These are phyloP conservation scores for Huso huso DNA, from an alignment of 2,797 vertebrate genomes.

Conservation along the genomic window DNA sequence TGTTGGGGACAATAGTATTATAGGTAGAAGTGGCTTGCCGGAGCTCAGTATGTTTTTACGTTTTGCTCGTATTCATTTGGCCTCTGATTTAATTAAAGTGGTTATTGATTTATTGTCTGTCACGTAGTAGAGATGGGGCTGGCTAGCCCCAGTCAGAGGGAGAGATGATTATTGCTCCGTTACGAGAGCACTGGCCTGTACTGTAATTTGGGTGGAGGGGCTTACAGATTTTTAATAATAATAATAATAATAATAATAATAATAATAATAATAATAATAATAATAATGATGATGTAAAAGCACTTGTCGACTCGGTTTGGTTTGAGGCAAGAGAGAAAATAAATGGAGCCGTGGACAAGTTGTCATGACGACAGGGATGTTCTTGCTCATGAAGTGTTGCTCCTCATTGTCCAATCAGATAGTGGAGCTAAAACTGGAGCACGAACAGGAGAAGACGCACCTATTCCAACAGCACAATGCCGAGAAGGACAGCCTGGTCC, in stretches of 20 bases:
- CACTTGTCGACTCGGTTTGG: constrained; percentile 55
- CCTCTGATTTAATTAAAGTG: constrained; percentile 21
- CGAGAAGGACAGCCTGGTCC: constrained; percentile 87
- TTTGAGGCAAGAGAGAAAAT: constrained; percentile 54
- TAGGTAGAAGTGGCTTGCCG: neutral
- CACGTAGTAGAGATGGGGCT: constrained; percentile 55
- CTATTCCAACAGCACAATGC: constrained; percentile 87
- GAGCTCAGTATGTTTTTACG: constrained; percentile 15
- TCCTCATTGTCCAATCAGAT: constrained; percentile 98
- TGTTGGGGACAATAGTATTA: constrained; percentile 17
- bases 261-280: constrained; percentile 28
- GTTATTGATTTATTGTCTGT: constrained; percentile 40
- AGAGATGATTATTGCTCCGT: constrained; percentile 40
- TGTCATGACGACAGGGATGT: constrained; percentile 98
- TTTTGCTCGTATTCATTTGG: constrained; percentile 9
- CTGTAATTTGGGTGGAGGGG: too few relatives aligned
- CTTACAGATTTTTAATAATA: too few relatives aligned
- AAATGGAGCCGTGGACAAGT: constrained; percentile 79
- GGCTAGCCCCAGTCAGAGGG: constrained; percentile 34
- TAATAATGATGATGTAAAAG: constrained; percentile 70
- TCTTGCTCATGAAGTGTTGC: constrained; percentile 94
- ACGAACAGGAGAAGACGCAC: constrained; percentile 95
- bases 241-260: too few relatives aligned
- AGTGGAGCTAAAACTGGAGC: constrained; percentile 91
- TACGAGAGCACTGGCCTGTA: neutral